These are phyloP conservation scores for Cydia pomonella DNA, from an alignment of 1,140 invertebrate genomes.

Conservation along the genomic window DNA sequence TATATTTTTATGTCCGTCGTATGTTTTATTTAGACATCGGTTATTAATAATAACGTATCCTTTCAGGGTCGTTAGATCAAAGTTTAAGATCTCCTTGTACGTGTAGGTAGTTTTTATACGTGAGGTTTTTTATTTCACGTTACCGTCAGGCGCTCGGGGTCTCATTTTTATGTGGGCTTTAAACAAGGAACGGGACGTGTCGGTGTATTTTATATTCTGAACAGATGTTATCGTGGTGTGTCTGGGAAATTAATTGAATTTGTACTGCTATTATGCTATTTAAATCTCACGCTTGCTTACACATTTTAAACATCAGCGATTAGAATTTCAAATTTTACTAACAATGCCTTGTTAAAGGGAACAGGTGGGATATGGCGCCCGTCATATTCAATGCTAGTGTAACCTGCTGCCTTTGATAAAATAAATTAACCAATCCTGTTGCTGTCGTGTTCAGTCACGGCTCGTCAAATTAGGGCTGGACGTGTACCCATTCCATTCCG, in stretches of 20 bases:
- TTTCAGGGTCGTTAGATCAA: conserved; percentile 73
- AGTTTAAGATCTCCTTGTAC: conserved; percentile 70
- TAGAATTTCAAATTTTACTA: conserved; percentile 39
- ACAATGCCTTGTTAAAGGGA: conserved; percentile 31
- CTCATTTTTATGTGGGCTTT: conserved; percentile 67
- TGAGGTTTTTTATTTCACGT: conserved; percentile 57
- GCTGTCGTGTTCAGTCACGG: conserved; percentile 25
- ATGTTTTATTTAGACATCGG: conserved; percentile 78
- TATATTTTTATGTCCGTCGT: conserved; percentile 61
- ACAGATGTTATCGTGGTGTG: conserved; percentile 72
- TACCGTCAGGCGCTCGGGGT: conserved; percentile 61
- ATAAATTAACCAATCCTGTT: conserved; percentile 27
- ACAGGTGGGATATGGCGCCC: conserved; percentile 36
- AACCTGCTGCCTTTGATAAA: conserved; percentile 28
- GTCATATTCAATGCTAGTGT: conserved; percentile 6
- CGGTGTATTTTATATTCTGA: conserved; percentile 74
- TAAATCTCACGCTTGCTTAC: conserved; percentile 66
- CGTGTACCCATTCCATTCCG: neutral
- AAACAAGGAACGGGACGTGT: conserved; percentile 58
- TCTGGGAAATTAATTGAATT: conserved; percentile 72
- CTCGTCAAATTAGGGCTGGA: conserved; percentile 17
- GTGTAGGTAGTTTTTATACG: conserved; percentile 68
- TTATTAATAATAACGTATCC: conserved; percentile 79
- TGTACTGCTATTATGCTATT: conserved; percentile 69
- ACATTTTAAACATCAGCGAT: conserved; percentile 64